These are phyloP conservation scores for Pristis pectinata DNA, from an alignment of 2,797 vertebrate species.

Conservation along the genomic window DNA sequence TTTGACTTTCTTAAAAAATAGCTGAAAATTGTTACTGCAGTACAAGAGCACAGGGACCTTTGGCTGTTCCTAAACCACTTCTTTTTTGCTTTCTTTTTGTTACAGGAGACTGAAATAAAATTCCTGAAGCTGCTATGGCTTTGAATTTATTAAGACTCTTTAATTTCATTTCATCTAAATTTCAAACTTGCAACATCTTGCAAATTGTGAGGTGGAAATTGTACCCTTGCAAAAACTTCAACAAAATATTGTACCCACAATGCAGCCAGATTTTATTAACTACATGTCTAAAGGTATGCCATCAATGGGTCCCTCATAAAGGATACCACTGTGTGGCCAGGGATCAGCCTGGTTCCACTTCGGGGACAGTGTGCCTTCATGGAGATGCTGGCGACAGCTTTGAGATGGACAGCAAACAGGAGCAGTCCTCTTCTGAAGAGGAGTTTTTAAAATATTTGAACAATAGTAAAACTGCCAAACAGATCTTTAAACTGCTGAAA, in stretches of 20 bases:
- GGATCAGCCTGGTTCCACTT: slow-evolving; percentile 47
- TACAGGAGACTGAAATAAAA: neutral
- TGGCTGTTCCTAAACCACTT: neutral
- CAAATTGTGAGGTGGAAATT: slow-evolving; percentile 44
- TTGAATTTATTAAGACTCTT: slow-evolving; percentile 46
- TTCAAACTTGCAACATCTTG: slow-evolving; percentile 41
- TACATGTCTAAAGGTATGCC: neutral
- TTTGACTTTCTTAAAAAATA: neutral
- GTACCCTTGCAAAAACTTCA: slow-evolving; percentile 14
- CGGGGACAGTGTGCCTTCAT: slow-evolving; percentile 52
- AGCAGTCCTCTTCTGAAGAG: slow-evolving; percentile 52
- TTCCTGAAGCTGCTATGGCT: slow-evolving; percentile 49
- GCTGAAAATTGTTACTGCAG: neutral
- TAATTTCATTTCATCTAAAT: slow-evolving; percentile 40
- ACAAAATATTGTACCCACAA: neutral
- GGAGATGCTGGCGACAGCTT: slow-evolving; percentile 44
- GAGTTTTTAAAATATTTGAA: slow-evolving; percentile 54
- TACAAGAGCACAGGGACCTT: no score
- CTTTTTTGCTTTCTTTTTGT: neutral
- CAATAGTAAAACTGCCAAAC: slow-evolving; percentile 54
- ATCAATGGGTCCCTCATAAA: slow-evolving; percentile 39
- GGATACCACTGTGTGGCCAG: slow-evolving; percentile 49
- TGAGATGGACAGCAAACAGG: slow-evolving; percentile 48
- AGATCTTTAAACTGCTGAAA: slow-evolving; percentile 65
- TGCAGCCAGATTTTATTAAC: neutral